Evolutionary conservation across 2,113 vertebrate genomes (phyloP), one percentile per base, ranked within the genome.

Genomic region (Prochilodus magdalenae): DNA sequence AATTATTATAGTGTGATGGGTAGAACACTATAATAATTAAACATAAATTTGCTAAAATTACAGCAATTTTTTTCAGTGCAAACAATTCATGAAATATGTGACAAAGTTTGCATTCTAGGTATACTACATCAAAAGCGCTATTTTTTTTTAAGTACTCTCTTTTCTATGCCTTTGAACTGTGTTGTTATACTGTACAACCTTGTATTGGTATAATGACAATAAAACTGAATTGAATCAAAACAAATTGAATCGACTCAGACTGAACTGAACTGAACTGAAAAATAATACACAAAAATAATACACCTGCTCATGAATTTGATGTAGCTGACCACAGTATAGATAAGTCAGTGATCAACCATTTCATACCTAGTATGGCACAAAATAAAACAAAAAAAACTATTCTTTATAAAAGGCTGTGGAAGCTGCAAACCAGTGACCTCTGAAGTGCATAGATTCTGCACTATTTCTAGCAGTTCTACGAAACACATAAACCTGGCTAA

Each of bases 101-200:
- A 22, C 30, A 16, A 33, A 20, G 7, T 55, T 51, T 55, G 24
- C 44, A 4, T 55, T 53, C 47, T 55, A 22, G 30, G 16, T n/a
- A 13, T 27, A 18, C 13, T 18, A 12, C 15, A 18, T 16, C 11
- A 40, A 69, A 69, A n/a, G 18, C 66, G 10, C 66, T 24, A 1
- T 12, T 5, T 13, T 44, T 69, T 44, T 69, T 24, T 51, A 44
- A 16, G 44, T 12, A 30, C 20, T 75, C 44, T 70, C 73, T 66
- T 75, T 65, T 70, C 63, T 65, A 72, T 40, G 49, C 69, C 59
- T 57, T 67, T 63, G 60, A 30, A 27, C 78, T n/a, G n/a, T n/a
- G n/a, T n/a, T n/a, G n/a, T n/a, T n/a, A n/a, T n/a, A n/a, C n/a
- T n/a, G n/a, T n/a, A n/a, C n/a, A n/a, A n/a, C n/a, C n/a, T n/a